Percentiles rank a stretch among this genome's conserved stretches.
Conservation (phyloP, 2,888 invertebrate species). For the Stenurella melanura region DNA sequence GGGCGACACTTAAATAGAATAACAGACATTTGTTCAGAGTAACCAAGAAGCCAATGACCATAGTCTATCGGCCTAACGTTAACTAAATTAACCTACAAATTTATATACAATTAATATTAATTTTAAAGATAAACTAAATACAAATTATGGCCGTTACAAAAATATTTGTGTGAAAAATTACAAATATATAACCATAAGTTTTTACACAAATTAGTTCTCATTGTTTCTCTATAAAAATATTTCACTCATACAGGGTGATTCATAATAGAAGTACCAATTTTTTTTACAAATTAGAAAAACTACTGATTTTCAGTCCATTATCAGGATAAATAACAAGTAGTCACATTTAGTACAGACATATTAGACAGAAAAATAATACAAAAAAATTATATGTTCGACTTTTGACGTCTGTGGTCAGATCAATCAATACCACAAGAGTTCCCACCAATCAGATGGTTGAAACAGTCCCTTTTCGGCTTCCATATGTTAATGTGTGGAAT, state of each 20-base stretch:
- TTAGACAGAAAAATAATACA: background rate
- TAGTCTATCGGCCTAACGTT: slow-evolving; percentile 25
- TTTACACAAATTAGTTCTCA: slow-evolving; percentile 18
- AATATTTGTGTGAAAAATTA: slow-evolving; percentile 21
- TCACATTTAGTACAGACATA: background rate
- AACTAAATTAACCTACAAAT: slow-evolving; percentile 34
- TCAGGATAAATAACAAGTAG: background rate
- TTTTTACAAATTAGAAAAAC: slow-evolving; percentile 5
- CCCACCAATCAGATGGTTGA: no score
- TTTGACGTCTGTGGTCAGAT: no score
- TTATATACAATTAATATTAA: slow-evolving; percentile 21
- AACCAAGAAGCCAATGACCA: slow-evolving; percentile 13
- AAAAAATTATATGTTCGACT: no score
- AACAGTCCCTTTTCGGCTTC: no score
- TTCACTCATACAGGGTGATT: slow-evolving; percentile 33
- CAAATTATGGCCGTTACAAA: slow-evolving; percentile 32
- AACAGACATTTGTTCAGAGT: background rate
- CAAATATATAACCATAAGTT: background rate
- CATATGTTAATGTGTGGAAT: no score
- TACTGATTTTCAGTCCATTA: background rate
- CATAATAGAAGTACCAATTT: slow-evolving; percentile 28
- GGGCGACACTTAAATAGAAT: slow-evolving; percentile 23
- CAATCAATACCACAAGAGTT: no score
- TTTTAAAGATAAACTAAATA: slow-evolving; percentile 28
- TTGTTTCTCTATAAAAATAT: slow-evolving; percentile 5